Evolutionary conservation across 2,797 vertebrate genomes (phyloP), one percentile per base, ranked within the genome.

Genomic region (Etheostoma nigrum): DNA sequence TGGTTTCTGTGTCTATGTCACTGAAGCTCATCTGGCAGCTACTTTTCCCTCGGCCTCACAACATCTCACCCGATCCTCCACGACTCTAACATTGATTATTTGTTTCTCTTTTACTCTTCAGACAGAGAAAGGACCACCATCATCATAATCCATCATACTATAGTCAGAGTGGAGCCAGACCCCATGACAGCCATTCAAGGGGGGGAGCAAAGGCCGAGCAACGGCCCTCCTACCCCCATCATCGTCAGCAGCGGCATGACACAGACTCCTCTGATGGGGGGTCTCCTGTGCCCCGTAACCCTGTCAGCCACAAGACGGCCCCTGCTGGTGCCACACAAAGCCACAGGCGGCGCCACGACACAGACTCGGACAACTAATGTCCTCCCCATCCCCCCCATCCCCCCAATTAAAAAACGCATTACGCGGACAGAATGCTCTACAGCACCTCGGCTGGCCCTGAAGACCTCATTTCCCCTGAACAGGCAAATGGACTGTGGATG

Each of bases 111-210:
- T 91, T 83, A 74, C 89, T 86, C 87, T 86, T 83, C 76, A 96
- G 95, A 79, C 92, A 84, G 77, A 95, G 90, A 94, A 95, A 94
- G 89, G 93, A 94, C 89, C 93, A 94, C 90, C 92, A 92, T 80
- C 91, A 89, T 93, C 92, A 93, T 94, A 94, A 95, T 94, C 94
- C 95, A 95, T 96, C 95, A 95, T 93, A 92, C 82, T 86, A 85
- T 33, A 95, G 94, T 91, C 94, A 94, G 93, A 95, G 92, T 74
- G 95, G 94, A 96, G 94, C 94, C 93, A 91, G 90, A 83, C 89
- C 90, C 84, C 85, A 79, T 93, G 94, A 96, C 93, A 95, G 94
- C 92, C 90, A 93, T 94, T 95, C 94, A 94, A 93, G 89, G 81
- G 84, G 88, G 88, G 92, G 90, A 67, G 88, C 92, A 94, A 95